Conservation (phyloP, 2,797 vertebrate genomes). For the Malacoctenus gilli region DNA sequence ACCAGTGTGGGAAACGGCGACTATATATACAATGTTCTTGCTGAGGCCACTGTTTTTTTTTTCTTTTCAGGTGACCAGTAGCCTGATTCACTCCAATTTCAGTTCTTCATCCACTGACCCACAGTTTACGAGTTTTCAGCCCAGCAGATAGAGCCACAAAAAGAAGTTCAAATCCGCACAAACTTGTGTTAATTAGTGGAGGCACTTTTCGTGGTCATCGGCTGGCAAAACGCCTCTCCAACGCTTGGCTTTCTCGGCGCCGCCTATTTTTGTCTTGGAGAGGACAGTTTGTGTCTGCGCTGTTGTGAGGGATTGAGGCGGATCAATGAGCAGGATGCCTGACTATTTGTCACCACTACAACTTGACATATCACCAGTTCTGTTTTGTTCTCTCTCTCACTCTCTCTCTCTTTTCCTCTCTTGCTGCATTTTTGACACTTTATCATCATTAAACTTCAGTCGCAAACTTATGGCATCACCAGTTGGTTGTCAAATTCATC, state of each 20-base stretch:
- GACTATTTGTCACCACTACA: slow-evolving; percentile 62
- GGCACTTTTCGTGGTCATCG: slow-evolving; percentile 21
- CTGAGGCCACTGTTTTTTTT: too few relatives aligned
- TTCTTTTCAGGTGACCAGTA: too few relatives aligned
- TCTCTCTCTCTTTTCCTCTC: too few relatives aligned
- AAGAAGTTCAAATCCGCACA: slow-evolving; percentile 16
- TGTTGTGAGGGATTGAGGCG: slow-evolving; percentile 65
- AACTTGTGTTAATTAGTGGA: slow-evolving; percentile 29
- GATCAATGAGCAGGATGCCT: slow-evolving; percentile 68
- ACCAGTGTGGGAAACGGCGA: too few relatives aligned
- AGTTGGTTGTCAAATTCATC: slow-evolving; percentile 66
- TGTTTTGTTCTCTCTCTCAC: too few relatives aligned
- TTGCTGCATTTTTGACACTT: slow-evolving; percentile 54
- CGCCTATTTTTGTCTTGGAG: slow-evolving; percentile 40
- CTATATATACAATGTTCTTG: too few relatives aligned
- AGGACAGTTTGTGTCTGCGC: slow-evolving; percentile 48
- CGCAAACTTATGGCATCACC: slow-evolving; percentile 52
- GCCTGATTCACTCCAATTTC: too few relatives aligned
- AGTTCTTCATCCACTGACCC: background rate
- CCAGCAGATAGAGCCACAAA: slow-evolving; percentile 23
- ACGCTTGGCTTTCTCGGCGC: slow-evolving; percentile 23
- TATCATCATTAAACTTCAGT: slow-evolving; percentile 70
- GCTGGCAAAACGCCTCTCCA: slow-evolving; percentile 25
- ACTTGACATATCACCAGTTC: slow-evolving; percentile 63
- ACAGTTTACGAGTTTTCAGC: slow-evolving; percentile 2